Evolutionary conservation across 2,888 invertebrate genomes (phyloP).

Genomic region (Eupithecia dodoneata): DNA sequence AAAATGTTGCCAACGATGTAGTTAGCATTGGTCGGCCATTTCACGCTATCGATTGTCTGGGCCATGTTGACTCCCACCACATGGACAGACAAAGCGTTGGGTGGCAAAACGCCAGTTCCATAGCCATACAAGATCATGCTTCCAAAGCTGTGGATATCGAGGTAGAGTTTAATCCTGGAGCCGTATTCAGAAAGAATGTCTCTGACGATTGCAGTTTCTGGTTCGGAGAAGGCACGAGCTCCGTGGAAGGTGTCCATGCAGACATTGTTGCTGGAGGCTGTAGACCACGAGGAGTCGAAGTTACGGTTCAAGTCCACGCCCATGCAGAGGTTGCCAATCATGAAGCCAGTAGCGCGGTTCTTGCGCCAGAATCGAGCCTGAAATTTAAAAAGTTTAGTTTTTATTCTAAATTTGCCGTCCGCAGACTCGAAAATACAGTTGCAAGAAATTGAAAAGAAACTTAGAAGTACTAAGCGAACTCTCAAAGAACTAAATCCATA

Average conservation of each 20-base stretch:
- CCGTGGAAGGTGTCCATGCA: conserved; percentile 87
- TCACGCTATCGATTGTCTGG: conserved; percentile 69
- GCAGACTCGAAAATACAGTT: too few relatives aligned
- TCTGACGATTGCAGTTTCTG: conserved; percentile 84
- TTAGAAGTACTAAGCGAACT: too few relatives aligned
- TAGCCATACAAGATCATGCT: conserved; percentile 77
- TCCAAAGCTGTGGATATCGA: conserved; percentile 90
- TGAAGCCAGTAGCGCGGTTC: conserved; percentile 74
- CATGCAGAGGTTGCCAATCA: conserved; percentile 68
- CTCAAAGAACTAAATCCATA: too few relatives aligned
- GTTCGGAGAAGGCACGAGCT: conserved; percentile 85
- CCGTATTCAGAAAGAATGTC: conserved; percentile 80
- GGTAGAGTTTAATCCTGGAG: conserved; percentile 84
- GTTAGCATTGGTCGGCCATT: conserved; percentile 60
- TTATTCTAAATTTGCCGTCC: too few relatives aligned
- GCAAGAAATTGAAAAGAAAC: too few relatives aligned
- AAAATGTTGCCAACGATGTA: conserved; percentile 81
- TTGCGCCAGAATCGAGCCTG: conserved; percentile 87
- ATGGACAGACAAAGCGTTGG: conserved; percentile 69
- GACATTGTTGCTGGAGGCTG: conserved; percentile 68
- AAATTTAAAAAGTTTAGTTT: conserved; percentile 24
- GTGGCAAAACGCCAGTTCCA: conserved; percentile 67
- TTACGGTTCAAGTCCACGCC: conserved; percentile 91
- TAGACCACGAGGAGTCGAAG: conserved; percentile 87
- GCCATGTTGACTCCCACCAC: conserved; percentile 64